phyloP scores from a whole-genome alignment of 2,113 vertebrate species.

The Heterotilapia buettikoferi region DNA sequence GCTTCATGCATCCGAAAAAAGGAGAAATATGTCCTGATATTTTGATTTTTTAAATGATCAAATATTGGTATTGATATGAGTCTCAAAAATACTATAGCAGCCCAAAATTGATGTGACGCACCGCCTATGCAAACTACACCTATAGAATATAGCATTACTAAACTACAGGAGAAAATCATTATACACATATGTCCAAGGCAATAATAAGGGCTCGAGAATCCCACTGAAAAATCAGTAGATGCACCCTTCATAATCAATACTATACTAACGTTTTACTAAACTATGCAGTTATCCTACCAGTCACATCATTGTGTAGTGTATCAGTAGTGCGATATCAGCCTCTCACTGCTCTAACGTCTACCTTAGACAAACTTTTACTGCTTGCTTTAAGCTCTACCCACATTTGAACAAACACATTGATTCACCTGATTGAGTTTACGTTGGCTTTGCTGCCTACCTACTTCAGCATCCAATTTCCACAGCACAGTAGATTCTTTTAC shows the following conservation, averaged over 20 bases:
- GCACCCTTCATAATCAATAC: neutral
- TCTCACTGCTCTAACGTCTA: neutral
- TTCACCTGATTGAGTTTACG: slow-evolving; percentile 8
- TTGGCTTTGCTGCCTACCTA: neutral
- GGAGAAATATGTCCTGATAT: neutral
- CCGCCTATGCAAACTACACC: neutral
- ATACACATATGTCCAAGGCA: neutral
- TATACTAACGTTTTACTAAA: neutral
- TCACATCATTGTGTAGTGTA: neutral
- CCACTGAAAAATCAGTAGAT: neutral
- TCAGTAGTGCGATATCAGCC: neutral
- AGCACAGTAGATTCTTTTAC: neutral
- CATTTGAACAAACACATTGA: slow-evolving; percentile 28
- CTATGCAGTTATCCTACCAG: neutral
- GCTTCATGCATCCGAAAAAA: neutral
- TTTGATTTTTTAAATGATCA: neutral
- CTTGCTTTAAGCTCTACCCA: slow-evolving; percentile 13
- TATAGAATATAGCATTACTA: neutral
- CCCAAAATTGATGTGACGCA: neutral
- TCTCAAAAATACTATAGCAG: neutral
- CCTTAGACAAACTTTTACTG: neutral
- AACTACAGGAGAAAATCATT: neutral
- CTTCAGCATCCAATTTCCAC: neutral
- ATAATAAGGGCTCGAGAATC: neutral
- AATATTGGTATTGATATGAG: neutral